Evolutionary conservation across 2,888 invertebrate genomes (phyloP).

Genomic region (Drosophila antonietae): DNA sequence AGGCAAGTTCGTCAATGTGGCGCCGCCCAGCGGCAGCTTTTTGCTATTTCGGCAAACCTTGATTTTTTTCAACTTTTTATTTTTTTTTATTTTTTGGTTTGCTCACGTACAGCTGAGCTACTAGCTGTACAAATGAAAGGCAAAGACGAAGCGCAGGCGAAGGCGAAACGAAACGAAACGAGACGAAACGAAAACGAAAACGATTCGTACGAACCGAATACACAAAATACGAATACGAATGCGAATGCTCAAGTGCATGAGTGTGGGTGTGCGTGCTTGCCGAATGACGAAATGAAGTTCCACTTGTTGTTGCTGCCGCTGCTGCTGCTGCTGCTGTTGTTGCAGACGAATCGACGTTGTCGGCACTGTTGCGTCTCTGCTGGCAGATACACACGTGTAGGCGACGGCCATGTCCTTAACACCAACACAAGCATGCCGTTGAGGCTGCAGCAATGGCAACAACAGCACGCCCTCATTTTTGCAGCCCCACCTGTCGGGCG

Average conservation of each 20-base stretch:
- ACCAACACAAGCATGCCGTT: slow-evolving; percentile 56
- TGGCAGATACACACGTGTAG: slow-evolving; percentile 61
- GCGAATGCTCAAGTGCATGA: slow-evolving; percentile 20
- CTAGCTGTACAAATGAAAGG: slow-evolving; percentile 35
- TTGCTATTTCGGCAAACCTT: slow-evolving; percentile 30
- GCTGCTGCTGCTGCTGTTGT: slow-evolving; percentile 4
- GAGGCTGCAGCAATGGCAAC: slow-evolving; percentile 50
- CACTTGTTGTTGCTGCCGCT: slow-evolving; percentile 65
- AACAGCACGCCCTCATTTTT: slow-evolving; percentile 11
- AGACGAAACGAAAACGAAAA: slow-evolving; percentile 52
- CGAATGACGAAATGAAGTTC: slow-evolving; percentile 62
- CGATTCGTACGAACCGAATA: slow-evolving; percentile 46
- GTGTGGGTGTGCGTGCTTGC: slow-evolving; percentile 9
- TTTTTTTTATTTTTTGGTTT: slow-evolving; percentile 7
- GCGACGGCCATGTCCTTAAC: slow-evolving; percentile 59
- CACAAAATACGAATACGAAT: slow-evolving; percentile 50
- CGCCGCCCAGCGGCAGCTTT: slow-evolving; percentile 72
- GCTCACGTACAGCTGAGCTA: slow-evolving; percentile 23
- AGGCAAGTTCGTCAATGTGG: slow-evolving; percentile 46
- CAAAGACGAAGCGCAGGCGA: slow-evolving; percentile 27
- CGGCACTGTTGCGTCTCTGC: slow-evolving; percentile 60
- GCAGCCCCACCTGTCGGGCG: slow-evolving; percentile 7
- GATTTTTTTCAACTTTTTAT: slow-evolving; percentile 16
- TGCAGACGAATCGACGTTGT: slow-evolving; percentile 20
- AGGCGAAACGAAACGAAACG: slow-evolving; percentile 47